Percentiles rank a stretch among this genome's conserved stretches.
phyloP scores from a whole-genome alignment of 2,888 invertebrate species.

The Lepidocyrtoides sp. region DNA sequence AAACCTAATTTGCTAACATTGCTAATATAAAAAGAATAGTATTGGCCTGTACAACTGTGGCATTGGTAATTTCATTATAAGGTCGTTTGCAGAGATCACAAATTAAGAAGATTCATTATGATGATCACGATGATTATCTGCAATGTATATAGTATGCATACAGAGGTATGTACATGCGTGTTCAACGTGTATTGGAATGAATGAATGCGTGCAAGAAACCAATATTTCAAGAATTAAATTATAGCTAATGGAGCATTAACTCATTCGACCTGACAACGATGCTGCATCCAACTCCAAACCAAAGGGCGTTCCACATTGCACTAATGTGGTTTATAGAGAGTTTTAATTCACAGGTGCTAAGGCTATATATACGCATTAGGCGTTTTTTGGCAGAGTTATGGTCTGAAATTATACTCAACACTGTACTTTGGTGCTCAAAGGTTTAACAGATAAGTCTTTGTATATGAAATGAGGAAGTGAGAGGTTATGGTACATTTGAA shows the following conservation, averaged over 20 bases:
- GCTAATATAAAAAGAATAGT: neutral
- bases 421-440: neutral
- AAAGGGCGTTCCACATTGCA: constrained; percentile 63
- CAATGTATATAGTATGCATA: too few relatives aligned
- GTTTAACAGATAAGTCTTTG: constrained; percentile 1
- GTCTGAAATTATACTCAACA: neutral
- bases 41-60: neutral
- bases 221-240: constrained; percentile 80
- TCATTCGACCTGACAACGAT: constrained; percentile 65
- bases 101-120: neutral
- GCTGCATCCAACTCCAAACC: constrained; percentile 34
- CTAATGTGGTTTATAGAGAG: neutral
- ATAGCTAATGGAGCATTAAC: constrained; percentile 74
- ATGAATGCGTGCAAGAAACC: constrained; percentile 67
- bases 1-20: too few relatives aligned
- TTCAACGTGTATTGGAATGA: constrained; percentile 4
- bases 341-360: constrained; percentile 54
- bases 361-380: too few relatives aligned
- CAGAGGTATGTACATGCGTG: neutral
- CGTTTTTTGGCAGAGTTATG: too few relatives aligned
- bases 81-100: constrained; percentile 26
- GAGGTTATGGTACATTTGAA: constrained; percentile 53
- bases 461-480: constrained; percentile 54
- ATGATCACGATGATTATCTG: constrained; percentile 11
- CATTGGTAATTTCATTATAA: constrained; percentile 29